Percentiles rank a stretch among this genome's conserved stretches.
These are phyloP conservation scores for Nyctalus aviator DNA, from an alignment of 2,797 vertebrate species.

Conservation along the genomic window DNA sequence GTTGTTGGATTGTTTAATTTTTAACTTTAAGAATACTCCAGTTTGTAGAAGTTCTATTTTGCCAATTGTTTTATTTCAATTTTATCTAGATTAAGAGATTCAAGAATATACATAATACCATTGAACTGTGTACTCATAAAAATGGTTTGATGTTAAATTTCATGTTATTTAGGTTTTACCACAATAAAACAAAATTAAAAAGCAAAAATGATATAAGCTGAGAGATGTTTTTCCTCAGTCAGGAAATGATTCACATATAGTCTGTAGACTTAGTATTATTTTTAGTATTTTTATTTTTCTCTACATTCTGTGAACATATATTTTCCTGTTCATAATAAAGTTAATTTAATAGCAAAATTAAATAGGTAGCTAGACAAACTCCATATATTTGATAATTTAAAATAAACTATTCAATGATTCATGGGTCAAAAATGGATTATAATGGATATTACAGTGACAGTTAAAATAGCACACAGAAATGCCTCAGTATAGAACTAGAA, in stretches of 20 bases:
- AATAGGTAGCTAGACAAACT: neutral
- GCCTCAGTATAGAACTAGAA: neutral
- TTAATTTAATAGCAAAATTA: neutral
- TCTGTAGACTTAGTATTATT: neutral
- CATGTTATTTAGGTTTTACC: neutral
- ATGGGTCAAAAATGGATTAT: neutral
- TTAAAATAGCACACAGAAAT: slow-evolving; percentile 24
- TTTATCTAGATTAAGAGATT: slow-evolving; percentile 6
- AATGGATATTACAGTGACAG: neutral
- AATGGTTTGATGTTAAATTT: neutral
- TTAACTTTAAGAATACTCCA: neutral
- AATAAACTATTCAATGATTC: neutral
- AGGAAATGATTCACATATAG: neutral
- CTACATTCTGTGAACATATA: neutral
- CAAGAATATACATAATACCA: neutral
- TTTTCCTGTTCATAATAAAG: neutral
- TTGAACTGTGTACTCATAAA: neutral
- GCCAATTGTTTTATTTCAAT: neutral
- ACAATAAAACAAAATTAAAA: neutral
- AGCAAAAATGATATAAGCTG: neutral
- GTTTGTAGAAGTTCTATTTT: neutral
- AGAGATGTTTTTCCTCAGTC: neutral
- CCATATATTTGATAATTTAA: neutral
- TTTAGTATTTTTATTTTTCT: neutral
- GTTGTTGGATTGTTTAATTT: neutral